These are phyloP conservation scores for Chitala chitala DNA, from an alignment of 2,113 vertebrate species.

Conservation along the genomic window DNA sequence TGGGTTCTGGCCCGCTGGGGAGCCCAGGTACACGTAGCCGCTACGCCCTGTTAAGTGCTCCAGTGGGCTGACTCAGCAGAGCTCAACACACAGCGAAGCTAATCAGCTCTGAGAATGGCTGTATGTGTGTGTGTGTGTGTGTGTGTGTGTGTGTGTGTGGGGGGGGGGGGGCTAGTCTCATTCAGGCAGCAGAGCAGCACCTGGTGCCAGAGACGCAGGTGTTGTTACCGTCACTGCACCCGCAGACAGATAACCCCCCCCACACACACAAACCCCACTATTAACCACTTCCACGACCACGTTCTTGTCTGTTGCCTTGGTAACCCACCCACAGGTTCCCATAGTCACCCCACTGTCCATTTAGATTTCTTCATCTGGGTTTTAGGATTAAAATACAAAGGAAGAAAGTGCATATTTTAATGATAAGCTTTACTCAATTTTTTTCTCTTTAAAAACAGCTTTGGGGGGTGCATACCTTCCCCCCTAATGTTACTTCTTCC, in stretches of 20 bases:
- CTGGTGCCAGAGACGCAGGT: conserved; percentile 66
- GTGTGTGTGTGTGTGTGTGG: no score
- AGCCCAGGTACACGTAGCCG: conserved; percentile 56
- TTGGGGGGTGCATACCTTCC: no score
- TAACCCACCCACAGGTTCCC: conserved; percentile 46
- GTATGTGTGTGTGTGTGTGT: no score
- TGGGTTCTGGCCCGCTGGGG: conserved; percentile 59
- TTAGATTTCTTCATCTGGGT: background rate
- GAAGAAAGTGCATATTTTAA: no score
- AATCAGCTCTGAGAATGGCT: conserved; percentile 62
- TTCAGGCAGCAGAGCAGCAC: conserved; percentile 61
- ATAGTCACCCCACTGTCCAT: background rate
- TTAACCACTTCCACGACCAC: conserved; percentile 35
- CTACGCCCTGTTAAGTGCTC: conserved; percentile 51
- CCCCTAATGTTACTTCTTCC: no score
- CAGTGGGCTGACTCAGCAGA: conserved; percentile 59
- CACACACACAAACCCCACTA: conserved; percentile 22
- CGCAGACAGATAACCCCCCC: conserved; percentile 38
- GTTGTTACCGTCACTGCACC: conserved; percentile 52
- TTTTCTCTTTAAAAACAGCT: no score
- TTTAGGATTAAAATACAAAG: background rate
- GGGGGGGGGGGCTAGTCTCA: conserved; percentile 56
- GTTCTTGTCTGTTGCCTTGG: conserved; percentile 52
- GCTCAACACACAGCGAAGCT: conserved; percentile 57
- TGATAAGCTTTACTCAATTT: no score